A percentile compares a stretch with the other conserved stretches of the same genome.
Evolutionary conservation across 2,113 vertebrate species (phyloP).

Genomic region (Nothoprocta perdicaria): DNA sequence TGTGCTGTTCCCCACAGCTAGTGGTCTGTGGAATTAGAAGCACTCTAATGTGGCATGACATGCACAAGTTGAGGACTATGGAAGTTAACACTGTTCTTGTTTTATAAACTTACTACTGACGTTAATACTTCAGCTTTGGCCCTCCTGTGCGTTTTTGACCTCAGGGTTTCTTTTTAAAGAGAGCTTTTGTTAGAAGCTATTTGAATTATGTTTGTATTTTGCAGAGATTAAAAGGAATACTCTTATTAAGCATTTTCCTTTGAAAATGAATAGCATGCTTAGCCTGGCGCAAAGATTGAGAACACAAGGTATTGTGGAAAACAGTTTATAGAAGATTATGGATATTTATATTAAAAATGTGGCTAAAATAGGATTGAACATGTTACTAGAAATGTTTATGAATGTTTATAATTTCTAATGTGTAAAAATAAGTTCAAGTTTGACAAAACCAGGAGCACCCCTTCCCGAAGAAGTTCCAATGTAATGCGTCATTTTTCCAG

Average conservation of each 20-base stretch:
- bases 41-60: constrained; percentile 59
- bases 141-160: constrained; percentile 59
- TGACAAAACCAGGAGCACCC: constrained; percentile 8
- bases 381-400: constrained; percentile 16
- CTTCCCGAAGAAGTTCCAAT: not conserved
- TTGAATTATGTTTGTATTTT: constrained; percentile 70
- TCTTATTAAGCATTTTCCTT: constrained; percentile 64
- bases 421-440: not conserved
- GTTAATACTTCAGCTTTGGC: constrained; percentile 45
- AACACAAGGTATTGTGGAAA: not conserved
- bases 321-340: not conserved
- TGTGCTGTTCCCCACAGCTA: constrained; percentile 39
- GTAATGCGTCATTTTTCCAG: constrained; percentile 31
- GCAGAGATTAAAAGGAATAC: constrained; percentile 58
- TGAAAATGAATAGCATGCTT: constrained; percentile 18
- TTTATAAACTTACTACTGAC: constrained; percentile 69
- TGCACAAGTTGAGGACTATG: constrained; percentile 52
- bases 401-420: constrained; percentile 13
- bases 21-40: constrained; percentile 57
- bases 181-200: constrained; percentile 68
- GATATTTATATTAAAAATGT: not conserved
- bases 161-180: constrained; percentile 67
- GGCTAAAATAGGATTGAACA: constrained; percentile 6
- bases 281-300: not conserved
- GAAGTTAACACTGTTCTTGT: constrained; percentile 67